Percentiles rank a stretch among this genome's conserved stretches.
phyloP scores from a whole-genome alignment of 2,797 vertebrate genomes.

The Manis javanica region DNA sequence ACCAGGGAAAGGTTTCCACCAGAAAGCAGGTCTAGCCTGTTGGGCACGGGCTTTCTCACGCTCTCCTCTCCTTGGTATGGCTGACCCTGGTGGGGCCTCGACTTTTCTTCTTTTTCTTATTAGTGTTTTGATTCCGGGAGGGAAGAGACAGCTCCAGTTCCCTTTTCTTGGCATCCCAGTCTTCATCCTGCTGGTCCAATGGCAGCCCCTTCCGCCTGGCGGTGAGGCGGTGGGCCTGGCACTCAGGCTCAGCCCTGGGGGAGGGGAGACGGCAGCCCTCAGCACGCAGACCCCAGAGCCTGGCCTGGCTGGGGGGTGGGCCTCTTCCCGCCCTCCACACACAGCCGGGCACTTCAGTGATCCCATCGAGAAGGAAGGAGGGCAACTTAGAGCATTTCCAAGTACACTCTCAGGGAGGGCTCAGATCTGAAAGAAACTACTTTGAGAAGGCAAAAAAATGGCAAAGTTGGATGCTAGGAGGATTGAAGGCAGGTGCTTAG shows the following conservation, averaged over 20 bases:
- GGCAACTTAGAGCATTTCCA: neutral
- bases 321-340: neutral
- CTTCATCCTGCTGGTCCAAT: constrained; percentile 92
- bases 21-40: neutral
- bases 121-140: neutral
- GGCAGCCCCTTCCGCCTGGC: constrained; percentile 83
- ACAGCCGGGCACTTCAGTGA: accelerated
- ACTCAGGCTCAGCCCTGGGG: constrained; percentile 91
- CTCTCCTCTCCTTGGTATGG: neutral
- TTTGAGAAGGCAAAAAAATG: neutral
- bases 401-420: neutral
- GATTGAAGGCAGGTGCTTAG: neutral
- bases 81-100: neutral
- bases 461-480: accelerated
- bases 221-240: constrained; percentile 82
- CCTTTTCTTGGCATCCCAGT: constrained; percentile 89
- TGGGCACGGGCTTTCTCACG: neutral
- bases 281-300: accelerated
- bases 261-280: neutral
- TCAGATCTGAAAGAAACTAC: neutral
- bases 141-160: constrained; percentile 81
- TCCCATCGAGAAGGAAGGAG: neutral
- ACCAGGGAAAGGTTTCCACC: neutral
- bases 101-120: neutral
- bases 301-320: accelerated